Base-by-base conservation (phyloP, 2,113 vertebrate genomes). In the Gadus macrocephalus region DNA sequence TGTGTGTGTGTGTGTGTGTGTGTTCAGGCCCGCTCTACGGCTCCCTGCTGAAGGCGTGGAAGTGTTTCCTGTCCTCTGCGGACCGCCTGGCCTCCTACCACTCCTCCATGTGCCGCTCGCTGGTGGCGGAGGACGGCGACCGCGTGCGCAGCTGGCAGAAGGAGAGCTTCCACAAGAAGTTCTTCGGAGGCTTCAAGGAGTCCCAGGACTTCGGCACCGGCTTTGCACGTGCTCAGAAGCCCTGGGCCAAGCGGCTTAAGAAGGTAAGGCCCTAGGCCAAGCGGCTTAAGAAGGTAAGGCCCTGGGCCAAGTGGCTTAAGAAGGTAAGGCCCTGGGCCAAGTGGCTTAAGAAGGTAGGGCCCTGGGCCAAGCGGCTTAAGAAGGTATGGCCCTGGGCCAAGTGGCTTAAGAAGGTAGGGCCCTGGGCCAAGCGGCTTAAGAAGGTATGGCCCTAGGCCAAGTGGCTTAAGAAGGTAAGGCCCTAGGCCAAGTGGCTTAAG, bases 111-210 rank as follows among this genome's bases (percentile, higher is more conserved):
- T 93, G 93, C 31, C 91, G 91, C 77, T 87, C 91, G 14, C 83
- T 95, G 74, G 89, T 93, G 61, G 88, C 89, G 0, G 92, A 95
- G 74, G 93, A 95, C 1, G 85, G 89, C 0, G 92, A 92, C 61
- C 79, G 83, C 64, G 90, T 95, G 69, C 81, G 90, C 67, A 91
- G 88, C 62, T 94, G 93, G 93, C 93, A 95, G 86, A 93, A 91
- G 65, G 93, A 94, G 62, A 83, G 84, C 53, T 95, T 93, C 76
- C 93, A 92, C 83, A 93, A 93, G 83, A 94, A 93, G 83, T 58
- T 95, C 15, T 94, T 95, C 15, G 92, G 93, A 15, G 93, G 93
- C 9, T 94, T 95, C 80, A 93, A 91, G 78, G 93, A 95, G 86
- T 84, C 92, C 2, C 90, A 92, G 68, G 93, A 94, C 70, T 79